A percentile compares a stretch with the other conserved stretches of the same genome.
Conservation (phyloP, 2,888 invertebrate species). For the Ectemnius continuus region DNA sequence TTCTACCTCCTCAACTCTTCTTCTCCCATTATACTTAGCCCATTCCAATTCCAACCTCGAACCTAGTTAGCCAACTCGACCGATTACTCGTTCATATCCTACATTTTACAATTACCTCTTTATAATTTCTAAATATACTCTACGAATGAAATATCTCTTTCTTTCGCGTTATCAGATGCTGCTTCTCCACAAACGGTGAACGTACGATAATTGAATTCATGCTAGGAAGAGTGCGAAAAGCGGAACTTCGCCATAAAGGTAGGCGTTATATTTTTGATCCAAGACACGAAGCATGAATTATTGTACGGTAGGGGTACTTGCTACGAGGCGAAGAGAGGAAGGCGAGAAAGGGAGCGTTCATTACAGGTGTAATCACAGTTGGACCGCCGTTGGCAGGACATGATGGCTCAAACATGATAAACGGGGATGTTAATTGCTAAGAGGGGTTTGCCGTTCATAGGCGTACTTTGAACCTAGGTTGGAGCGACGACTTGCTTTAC, state of each 20-base stretch:
- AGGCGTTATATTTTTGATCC: background rate
- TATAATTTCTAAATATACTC: no score
- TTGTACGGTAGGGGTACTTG: background rate
- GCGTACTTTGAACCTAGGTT: slow-evolving; percentile 20
- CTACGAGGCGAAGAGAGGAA: background rate
- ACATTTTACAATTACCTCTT: no score
- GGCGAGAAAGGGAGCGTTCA: background rate
- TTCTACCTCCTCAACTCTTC: slow-evolving; percentile 46
- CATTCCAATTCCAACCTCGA: slow-evolving; percentile 26
- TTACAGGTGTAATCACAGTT: background rate
- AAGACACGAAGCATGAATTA: slow-evolving; percentile 9
- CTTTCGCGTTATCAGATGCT: no score
- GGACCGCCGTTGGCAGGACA: slow-evolving; percentile 3
- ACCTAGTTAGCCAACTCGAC: no score
- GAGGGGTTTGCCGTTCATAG: slow-evolving; percentile 20
- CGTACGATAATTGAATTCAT: no score
- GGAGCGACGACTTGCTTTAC: slow-evolving; percentile 49
- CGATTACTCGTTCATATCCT: slow-evolving; percentile 51
- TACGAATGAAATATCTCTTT: no score
- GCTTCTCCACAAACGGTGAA: no score
- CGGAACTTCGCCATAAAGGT: no score
- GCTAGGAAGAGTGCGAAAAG: no score
- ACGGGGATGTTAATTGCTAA: slow-evolving; percentile 50
- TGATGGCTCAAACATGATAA: slow-evolving; percentile 34
- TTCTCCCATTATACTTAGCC: slow-evolving; percentile 3